Evolutionary conservation across 2,888 invertebrate species (phyloP).

Genomic region (Synergus japonicus): DNA sequence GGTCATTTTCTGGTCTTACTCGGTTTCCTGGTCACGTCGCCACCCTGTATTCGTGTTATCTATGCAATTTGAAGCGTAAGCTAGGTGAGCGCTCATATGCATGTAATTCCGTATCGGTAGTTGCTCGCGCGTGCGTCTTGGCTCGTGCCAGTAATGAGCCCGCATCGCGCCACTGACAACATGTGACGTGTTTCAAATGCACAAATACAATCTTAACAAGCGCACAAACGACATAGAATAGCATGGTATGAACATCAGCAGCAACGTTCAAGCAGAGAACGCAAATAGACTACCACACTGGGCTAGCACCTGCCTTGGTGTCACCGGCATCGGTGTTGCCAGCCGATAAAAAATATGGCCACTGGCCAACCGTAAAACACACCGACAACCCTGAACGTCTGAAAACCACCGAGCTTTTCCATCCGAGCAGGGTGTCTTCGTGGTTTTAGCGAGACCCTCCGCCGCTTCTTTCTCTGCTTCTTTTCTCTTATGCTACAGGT

Average conservation of each 20-base stretch:
- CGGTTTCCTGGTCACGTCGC: too few relatives aligned
- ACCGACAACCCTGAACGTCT: slow-evolving; percentile 19
- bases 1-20: too few relatives aligned
- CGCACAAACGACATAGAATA: slow-evolving; percentile 21
- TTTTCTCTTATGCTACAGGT: neutral
- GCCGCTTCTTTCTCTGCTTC: slow-evolving; percentile 12
- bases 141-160: slow-evolving; percentile 76
- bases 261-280: slow-evolving; percentile 59
- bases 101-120: slow-evolving; percentile 54
- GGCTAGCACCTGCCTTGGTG: slow-evolving; percentile 71
- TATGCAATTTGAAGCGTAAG: slow-evolving; percentile 30
- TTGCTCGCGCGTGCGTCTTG: slow-evolving; percentile 64
- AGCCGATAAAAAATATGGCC: slow-evolving; percentile 51
- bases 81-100: slow-evolving; percentile 19
- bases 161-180: slow-evolving; percentile 61
- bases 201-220: slow-evolving; percentile 64
- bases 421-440: neutral
- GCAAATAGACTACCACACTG: slow-evolving; percentile 71
- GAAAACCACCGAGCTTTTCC: slow-evolving; percentile 9
- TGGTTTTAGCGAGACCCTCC: slow-evolving; percentile 36
- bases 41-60: neutral
- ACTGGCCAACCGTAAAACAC: slow-evolving; percentile 46
- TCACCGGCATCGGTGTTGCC: slow-evolving; percentile 57
- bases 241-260: slow-evolving; percentile 10
- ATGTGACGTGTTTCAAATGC: slow-evolving; percentile 68